These are phyloP conservation scores for Aurelia sp. DNA, from an alignment of 30 jellyfish, hydroid and myxozoan genomes.

Conservation along the genomic window DNA sequence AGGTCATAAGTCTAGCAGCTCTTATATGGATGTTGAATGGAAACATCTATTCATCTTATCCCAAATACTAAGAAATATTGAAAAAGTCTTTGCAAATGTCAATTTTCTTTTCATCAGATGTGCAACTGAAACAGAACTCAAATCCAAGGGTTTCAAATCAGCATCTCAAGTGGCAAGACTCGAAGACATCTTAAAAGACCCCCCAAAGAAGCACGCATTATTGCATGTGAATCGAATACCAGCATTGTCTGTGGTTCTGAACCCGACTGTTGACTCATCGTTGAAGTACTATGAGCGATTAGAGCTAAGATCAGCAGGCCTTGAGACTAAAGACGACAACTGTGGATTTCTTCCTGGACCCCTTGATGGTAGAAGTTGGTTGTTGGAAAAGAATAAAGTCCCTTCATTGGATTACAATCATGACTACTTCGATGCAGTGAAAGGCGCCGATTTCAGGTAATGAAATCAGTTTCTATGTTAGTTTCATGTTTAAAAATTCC, in stretches of 20 bases:
- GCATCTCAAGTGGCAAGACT: constrained; percentile 76
- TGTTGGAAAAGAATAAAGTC: constrained; percentile 65
- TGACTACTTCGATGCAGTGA: constrained; percentile 38
- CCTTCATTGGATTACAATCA: constrained; percentile 80
- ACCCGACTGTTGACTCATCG: constrained; percentile 67
- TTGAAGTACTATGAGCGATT: constrained; percentile 38
- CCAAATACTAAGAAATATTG: no score
- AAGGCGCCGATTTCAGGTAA: constrained; percentile 86
- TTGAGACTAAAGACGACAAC: constrained; percentile 15
- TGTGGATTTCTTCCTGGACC: constrained; percentile 82
- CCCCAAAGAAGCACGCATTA: constrained; percentile 71
- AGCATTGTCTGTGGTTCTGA: constrained; percentile 71
- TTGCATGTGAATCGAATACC: constrained; percentile 71
- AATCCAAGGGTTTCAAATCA: constrained; percentile 70
- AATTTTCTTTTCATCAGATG: constrained; percentile 38
- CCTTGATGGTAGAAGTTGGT: constrained; percentile 72
- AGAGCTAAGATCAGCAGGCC: constrained; percentile 1
- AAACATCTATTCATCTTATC: no score
- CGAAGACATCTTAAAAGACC: constrained; percentile 74
- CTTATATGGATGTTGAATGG: no score
- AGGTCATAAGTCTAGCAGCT: no score
- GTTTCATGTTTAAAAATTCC: no score
- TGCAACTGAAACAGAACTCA: constrained; percentile 74
- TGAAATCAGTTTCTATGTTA: neutral
- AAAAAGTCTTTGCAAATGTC: no score